Evolutionary conservation across 2,888 invertebrate species (phyloP).

Genomic region (Aporophyla lueneburgensis): DNA sequence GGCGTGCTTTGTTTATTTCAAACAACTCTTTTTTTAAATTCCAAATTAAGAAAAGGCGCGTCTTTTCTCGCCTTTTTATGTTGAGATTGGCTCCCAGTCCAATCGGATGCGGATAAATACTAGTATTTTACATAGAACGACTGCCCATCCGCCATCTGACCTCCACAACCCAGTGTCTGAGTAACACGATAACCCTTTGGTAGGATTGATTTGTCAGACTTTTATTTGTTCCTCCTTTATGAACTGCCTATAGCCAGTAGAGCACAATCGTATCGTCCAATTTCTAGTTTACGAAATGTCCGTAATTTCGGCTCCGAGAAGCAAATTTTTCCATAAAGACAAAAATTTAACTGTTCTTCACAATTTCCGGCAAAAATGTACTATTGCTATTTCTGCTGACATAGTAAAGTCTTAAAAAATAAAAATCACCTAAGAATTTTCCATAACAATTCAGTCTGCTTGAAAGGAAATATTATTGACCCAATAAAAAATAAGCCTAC

Average conservation of each 20-base stretch:
- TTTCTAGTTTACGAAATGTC: no score
- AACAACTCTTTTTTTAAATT: background rate
- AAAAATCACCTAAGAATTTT: background rate
- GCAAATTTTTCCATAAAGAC: no score
- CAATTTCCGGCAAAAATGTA: background rate
- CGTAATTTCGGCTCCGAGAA: background rate
- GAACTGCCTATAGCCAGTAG: background rate
- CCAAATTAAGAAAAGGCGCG: no score
- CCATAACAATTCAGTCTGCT: background rate
- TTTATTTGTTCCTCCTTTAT: background rate
- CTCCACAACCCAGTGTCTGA: no score
- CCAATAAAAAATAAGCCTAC: conserved; percentile 33
- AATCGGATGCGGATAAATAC: no score
- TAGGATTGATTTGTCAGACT: no score
- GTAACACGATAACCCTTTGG: no score
- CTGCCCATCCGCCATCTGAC: no score
- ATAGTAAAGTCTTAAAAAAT: background rate
- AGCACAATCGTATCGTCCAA: background rate
- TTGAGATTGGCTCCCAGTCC: no score
- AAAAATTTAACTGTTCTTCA: no score
- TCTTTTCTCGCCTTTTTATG: no score
- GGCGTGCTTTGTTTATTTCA: background rate
- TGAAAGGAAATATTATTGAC: conserved; percentile 38
- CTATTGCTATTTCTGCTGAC: background rate
- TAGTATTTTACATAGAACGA: no score